Evolutionary conservation across 2,888 invertebrate species (phyloP).

Genomic region (Barypeithes pellucidus): DNA sequence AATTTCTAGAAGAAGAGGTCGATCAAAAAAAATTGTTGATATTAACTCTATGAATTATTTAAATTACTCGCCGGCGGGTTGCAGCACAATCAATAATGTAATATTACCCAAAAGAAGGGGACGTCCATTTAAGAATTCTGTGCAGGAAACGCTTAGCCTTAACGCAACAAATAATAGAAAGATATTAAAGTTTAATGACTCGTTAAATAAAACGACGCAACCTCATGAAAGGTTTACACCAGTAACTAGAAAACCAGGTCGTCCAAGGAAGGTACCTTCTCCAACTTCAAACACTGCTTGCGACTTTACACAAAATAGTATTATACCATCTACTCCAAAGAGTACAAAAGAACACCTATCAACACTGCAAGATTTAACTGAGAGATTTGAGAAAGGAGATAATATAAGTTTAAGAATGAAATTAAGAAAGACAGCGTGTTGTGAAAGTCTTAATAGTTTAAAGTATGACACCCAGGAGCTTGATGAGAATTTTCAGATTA

Average conservation of each 20-base stretch:
- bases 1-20: background rate
- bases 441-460: conserved; percentile 17
- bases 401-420: conserved; percentile 17
- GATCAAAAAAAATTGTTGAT: background rate
- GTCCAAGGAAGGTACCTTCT: background rate
- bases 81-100: background rate
- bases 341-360: background rate
- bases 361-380: conserved; percentile 5
- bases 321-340: background rate
- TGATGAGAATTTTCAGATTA: conserved; percentile 3
- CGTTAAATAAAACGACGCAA: background rate
- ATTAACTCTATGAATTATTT: background rate
- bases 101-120: background rate
- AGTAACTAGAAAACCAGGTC: background rate
- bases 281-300: background rate
- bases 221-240: background rate
- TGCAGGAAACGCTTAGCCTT: too few species aligned
- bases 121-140: background rate
- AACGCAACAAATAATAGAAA: background rate
- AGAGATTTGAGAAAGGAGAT: conserved; percentile 9
- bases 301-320: background rate
- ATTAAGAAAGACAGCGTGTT: background rate
- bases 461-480: conserved; percentile 18
- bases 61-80: background rate
- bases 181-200: background rate